Percentiles rank a stretch among this genome's conserved stretches.
phyloP scores from a whole-genome alignment of 2,113 vertebrate species.

The Embiotoca jacksoni region DNA sequence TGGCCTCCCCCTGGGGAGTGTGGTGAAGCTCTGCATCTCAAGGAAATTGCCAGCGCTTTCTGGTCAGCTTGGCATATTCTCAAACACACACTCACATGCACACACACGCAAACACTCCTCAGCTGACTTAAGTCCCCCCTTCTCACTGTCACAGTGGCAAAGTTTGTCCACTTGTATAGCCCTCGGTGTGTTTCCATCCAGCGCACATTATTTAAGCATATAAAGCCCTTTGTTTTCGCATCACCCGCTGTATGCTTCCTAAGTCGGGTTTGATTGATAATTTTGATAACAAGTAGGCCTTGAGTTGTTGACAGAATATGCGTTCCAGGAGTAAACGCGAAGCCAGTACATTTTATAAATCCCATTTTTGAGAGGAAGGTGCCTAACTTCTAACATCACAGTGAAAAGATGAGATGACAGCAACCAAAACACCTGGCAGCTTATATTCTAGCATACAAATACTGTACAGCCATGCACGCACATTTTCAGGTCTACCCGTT shows the following conservation, averaged over 20 bases:
- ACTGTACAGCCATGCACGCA: neutral
- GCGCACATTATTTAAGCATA: conserved; percentile 11
- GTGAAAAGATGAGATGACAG: neutral
- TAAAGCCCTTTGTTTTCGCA: conserved; percentile 6
- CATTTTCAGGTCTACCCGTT: conserved; percentile 34
- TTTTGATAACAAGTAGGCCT: conserved; percentile 7
- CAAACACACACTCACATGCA: conserved; percentile 80
- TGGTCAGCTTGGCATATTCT: conserved; percentile 83
- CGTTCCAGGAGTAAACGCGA: too few relatives aligned
- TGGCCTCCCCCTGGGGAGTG: conserved; percentile 82
- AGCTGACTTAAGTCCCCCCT: conserved; percentile 37
- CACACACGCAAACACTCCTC: conserved; percentile 39
- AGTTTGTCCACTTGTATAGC: conserved; percentile 45
- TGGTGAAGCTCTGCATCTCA: conserved; percentile 84
- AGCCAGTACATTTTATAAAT: too few relatives aligned
- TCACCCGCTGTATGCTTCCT: conserved; percentile 19
- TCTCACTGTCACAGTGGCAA: conserved; percentile 64
- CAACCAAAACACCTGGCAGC: neutral
- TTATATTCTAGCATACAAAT: neutral
- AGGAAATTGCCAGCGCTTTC: conserved; percentile 87
- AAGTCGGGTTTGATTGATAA: conserved; percentile 1
- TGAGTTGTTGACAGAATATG: neutral
- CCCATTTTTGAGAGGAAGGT: neutral
- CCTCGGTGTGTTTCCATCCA: neutral
- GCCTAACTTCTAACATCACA: neutral